Evolutionary conservation across 2,888 invertebrate genomes (phyloP).

Genomic region (Eretmocerus hayati): DNA sequence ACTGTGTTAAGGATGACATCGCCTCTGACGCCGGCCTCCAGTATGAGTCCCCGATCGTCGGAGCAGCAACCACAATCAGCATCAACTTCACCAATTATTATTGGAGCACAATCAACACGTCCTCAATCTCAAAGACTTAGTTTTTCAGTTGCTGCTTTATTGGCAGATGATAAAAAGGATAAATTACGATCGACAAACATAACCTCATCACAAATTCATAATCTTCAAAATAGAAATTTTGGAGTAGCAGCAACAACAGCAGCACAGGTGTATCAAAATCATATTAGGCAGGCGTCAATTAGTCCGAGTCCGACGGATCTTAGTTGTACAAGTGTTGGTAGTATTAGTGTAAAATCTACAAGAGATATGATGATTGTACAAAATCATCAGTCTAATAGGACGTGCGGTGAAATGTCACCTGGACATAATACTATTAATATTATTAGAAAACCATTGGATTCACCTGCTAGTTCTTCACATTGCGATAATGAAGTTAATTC

Average conservation of each 20-base stretch:
- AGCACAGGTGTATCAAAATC: slow-evolving; percentile 16
- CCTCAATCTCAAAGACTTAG: slow-evolving; percentile 44
- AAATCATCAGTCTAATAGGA: too few species aligned
- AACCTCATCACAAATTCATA: too few species aligned
- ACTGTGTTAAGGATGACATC: slow-evolving; percentile 44
- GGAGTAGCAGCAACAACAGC: slow-evolving; percentile 2
- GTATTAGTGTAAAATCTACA: slow-evolving; percentile 18
- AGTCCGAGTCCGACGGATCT: slow-evolving; percentile 24
- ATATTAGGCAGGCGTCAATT: not conserved
- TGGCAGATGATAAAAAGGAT: slow-evolving; percentile 49
- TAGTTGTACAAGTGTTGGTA: not conserved
- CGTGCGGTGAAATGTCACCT: too few species aligned
- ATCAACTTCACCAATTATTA: slow-evolving; percentile 33
- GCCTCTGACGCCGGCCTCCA: slow-evolving; percentile 39
- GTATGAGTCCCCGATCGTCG: slow-evolving; percentile 36
- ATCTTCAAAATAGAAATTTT: too few species aligned
- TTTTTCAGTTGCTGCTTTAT: slow-evolving; percentile 55
- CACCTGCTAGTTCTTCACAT: slow-evolving; percentile 36
- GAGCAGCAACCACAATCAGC: slow-evolving; percentile 25
- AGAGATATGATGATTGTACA: too few species aligned
- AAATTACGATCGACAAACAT: too few species aligned
- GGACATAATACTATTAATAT: too few species aligned
- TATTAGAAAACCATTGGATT: too few species aligned
- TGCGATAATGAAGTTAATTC: slow-evolving; percentile 27
- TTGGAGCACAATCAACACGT: slow-evolving; percentile 34